Percentiles rank a stretch among this genome's conserved stretches.
phyloP scores from a whole-genome alignment of 2,113 vertebrate genomes.

The Cyprinus carpio region DNA sequence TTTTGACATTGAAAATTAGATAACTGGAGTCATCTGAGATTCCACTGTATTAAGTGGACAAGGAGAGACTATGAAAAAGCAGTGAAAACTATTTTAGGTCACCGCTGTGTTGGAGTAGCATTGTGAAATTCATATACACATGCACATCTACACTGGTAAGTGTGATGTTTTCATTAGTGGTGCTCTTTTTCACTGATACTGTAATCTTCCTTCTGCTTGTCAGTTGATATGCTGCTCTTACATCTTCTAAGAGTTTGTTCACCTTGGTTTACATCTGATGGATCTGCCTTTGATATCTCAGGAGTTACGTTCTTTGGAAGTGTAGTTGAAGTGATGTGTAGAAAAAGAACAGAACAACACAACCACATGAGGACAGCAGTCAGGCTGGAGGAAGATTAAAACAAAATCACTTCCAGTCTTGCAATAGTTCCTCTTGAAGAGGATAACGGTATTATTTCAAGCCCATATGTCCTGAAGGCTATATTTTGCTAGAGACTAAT shows the following conservation, averaged over 20 bases:
- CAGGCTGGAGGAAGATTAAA: neutral
- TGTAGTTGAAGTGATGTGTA: too few species aligned
- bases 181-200: neutral
- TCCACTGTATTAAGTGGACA: neutral
- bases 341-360: too few species aligned
- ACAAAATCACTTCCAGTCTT: neutral
- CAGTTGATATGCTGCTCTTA: neutral
- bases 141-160: neutral
- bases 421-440: neutral
- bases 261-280: neutral
- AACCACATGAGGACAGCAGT: neutral
- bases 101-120: neutral
- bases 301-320: too few species aligned
- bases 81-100: neutral
- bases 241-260: neutral
- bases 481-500: neutral
- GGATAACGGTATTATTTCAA: neutral
- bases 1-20: neutral
- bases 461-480: neutral
- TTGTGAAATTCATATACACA: neutral
- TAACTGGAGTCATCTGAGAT: constrained; percentile 1
- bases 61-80: constrained; percentile 14
- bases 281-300: neutral
- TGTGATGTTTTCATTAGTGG: neutral
- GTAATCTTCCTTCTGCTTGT: neutral